Evolutionary conservation across 92 coral and sea anemone species (phyloP).

Genomic region (Actinostola sp.): DNA sequence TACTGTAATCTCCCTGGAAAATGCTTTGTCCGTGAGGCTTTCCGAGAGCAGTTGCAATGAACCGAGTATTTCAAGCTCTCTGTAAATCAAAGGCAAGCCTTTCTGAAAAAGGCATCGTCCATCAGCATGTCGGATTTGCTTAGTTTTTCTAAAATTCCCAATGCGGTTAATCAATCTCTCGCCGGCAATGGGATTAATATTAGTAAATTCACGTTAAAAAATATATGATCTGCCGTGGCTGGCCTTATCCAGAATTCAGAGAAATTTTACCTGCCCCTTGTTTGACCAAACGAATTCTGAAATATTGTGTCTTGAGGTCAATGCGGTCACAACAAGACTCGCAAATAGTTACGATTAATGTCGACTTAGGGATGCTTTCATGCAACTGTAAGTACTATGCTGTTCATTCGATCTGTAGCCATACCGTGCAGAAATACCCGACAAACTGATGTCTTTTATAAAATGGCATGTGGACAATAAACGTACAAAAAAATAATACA

Average conservation of each 20-base stretch:
- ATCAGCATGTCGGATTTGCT: conserved; percentile 15
- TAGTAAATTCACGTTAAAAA: conserved; percentile 23
- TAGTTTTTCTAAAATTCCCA: conserved; percentile 7
- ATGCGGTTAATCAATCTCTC: conserved; percentile 20
- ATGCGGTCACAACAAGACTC: conserved; percentile 31
- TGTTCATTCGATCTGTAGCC: conserved; percentile 33
- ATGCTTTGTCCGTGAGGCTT: conserved; percentile 33
- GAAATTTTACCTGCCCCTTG: conserved; percentile 42
- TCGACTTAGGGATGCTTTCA: conserved; percentile 23
- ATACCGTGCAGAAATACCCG: conserved; percentile 6
- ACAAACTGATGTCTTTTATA: background rate
- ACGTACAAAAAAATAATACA: conserved; percentile 1
- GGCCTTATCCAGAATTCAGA: conserved; percentile 20
- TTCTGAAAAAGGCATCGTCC: conserved; percentile 14
- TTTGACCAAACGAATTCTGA: conserved; percentile 19
- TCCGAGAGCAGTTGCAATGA: conserved; percentile 21
- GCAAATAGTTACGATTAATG: conserved; percentile 41
- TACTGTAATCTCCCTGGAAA: conserved; percentile 36
- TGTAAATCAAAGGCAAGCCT: conserved; percentile 30
- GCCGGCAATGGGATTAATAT: conserved; percentile 38
- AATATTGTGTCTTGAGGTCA: conserved; percentile 43
- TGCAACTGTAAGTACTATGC: conserved; percentile 22
- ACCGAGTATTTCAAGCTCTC: conserved; percentile 30
- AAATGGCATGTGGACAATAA: conserved; percentile 2
- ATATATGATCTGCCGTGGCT: conserved; percentile 58